Percentiles rank a stretch among this genome's conserved stretches.
Conservation (phyloP, 2,888 invertebrate species). For the Scrobipalpa costella region DNA sequence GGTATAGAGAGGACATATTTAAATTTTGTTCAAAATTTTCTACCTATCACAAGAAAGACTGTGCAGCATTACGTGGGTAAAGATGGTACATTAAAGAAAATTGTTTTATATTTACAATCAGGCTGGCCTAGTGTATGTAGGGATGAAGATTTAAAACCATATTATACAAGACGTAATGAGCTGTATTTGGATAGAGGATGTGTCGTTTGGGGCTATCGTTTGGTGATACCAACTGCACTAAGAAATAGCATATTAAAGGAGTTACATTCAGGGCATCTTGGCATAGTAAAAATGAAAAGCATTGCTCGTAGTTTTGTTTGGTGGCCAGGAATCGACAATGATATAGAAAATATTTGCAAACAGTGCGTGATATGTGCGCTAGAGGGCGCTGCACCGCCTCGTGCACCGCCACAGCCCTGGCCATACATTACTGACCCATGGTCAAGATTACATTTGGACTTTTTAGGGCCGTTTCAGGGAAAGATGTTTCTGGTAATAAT, state of each 20-base stretch:
- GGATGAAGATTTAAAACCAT: not conserved
- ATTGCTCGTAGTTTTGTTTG: not conserved
- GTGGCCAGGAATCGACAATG: not conserved
- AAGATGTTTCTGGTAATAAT: not conserved
- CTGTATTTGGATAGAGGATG: not conserved
- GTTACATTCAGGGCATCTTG: not conserved
- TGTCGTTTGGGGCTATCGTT: not conserved
- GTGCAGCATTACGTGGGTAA: not conserved
- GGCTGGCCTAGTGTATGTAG: not conserved
- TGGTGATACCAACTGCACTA: not conserved
- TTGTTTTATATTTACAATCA: not conserved
- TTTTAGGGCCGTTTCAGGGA: conserved; percentile 5
- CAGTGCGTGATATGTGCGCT: not conserved
- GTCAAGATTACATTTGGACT: conserved; percentile 9
- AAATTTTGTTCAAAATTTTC: not conserved
- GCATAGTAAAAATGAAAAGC: not conserved
- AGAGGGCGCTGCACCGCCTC: not conserved
- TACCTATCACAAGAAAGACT: not conserved
- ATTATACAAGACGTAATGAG: not conserved
- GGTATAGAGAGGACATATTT: not conserved
- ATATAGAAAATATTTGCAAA: not conserved
- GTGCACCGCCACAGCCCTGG: not conserved
- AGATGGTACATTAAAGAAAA: not conserved
- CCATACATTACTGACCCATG: not conserved
- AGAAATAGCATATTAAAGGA: not conserved